A percentile compares a stretch with the other conserved stretches of the same genome.
Evolutionary conservation across 2,888 invertebrate genomes (phyloP).

Genomic region (Callyntrura sp.): DNA sequence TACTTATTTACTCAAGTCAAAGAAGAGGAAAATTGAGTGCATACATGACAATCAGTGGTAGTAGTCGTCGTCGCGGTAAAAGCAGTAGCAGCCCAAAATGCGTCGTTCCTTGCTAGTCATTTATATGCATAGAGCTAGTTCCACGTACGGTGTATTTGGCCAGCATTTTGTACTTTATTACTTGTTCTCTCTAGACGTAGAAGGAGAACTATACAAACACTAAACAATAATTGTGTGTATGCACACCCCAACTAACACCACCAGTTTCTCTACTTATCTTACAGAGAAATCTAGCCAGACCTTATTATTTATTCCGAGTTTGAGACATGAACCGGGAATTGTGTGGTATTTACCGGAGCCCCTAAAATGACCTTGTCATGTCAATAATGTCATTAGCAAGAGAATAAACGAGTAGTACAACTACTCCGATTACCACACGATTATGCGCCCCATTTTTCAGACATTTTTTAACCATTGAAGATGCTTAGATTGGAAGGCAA

Average conservation of each 20-base stretch:
- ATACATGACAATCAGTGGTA: neutral
- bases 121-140: too few species aligned
- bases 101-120: too few species aligned
- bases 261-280: neutral
- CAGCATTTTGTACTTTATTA: neutral
- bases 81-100: too few species aligned
- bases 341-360: neutral
- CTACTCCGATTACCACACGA: neutral
- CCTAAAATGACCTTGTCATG: slow-evolving; percentile 37
- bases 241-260: neutral
- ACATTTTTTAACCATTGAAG: too few species aligned
- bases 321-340: neutral
- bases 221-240: neutral
- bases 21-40: neutral
- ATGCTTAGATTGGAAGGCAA: too few species aligned
- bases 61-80: too few species aligned
- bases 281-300: neutral
- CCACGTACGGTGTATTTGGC: neutral
- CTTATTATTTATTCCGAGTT: slow-evolving; percentile 4
- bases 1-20: neutral
- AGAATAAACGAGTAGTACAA: neutral
- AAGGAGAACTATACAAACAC: too few species aligned
- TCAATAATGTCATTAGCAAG: slow-evolving; percentile 37
- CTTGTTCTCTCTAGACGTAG: neutral
- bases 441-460: too few species aligned